A percentile compares a stretch with the other conserved stretches of the same genome.
Evolutionary conservation across 2,113 vertebrate genomes (phyloP).

Genomic region (Camarhynchus parvulus): DNA sequence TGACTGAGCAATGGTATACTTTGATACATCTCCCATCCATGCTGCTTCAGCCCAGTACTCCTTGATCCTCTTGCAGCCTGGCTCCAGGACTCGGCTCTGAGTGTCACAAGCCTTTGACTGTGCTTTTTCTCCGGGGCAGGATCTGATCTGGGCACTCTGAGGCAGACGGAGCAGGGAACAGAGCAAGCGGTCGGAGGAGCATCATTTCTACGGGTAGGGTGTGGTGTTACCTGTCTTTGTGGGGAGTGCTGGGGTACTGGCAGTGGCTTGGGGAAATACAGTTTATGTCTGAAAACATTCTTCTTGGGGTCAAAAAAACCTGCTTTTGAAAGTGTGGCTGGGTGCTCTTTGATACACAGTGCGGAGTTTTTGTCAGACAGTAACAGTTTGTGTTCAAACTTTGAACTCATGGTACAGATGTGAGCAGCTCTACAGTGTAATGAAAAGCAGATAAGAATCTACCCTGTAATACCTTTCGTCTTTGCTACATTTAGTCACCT

Average conservation of each 20-base stretch:
- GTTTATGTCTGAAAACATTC: not conserved
- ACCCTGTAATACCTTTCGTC: not conserved
- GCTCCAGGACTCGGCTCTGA: not conserved
- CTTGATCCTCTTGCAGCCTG: not conserved
- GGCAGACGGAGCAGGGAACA: constrained; percentile 62
- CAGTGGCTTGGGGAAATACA: not conserved
- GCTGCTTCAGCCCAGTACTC: constrained; percentile 7
- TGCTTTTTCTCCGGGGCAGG: constrained; percentile 59
- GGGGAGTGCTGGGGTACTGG: not conserved
- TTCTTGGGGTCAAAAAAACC: not conserved
- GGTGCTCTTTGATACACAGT: not conserved
- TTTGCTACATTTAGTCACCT: not conserved
- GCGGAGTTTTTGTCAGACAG: not conserved
- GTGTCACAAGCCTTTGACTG: constrained; percentile 48
- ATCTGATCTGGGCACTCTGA: constrained; percentile 58
- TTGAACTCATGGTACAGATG: not conserved
- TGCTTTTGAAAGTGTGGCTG: not conserved
- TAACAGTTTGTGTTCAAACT: not conserved
- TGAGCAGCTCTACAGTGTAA: not conserved
- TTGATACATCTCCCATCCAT: not conserved
- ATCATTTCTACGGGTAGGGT: constrained; percentile 49
- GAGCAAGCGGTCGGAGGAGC: constrained; percentile 39
- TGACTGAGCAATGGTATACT: not conserved
- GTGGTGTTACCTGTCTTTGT: not conserved
- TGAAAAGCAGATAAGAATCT: not conserved